Conservation (phyloP, 92 coral and sea anemone genomes). For the Palythoa grandiflora region DNA sequence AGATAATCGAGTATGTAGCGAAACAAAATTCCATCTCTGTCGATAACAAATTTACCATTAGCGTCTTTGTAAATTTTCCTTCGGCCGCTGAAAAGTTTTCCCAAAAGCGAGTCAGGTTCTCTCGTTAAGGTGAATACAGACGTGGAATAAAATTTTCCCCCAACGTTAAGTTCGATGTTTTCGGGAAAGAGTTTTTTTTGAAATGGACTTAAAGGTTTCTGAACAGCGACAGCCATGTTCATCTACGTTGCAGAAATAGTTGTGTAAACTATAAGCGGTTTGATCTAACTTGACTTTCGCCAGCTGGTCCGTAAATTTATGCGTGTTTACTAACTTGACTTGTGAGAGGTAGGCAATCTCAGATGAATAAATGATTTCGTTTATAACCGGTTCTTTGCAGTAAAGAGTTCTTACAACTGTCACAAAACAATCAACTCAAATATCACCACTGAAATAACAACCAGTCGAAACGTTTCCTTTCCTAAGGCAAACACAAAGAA, state of each 20-base stretch:
- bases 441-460: neutral
- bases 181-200: constrained; percentile 89
- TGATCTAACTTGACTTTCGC: neutral
- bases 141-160: constrained; percentile 91
- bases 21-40: constrained; percentile 92
- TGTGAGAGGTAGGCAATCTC: neutral
- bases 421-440: constrained; percentile 6
- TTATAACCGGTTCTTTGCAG: neutral
- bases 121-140: constrained; percentile 89
- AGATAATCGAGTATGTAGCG: constrained; percentile 86
- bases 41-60: constrained; percentile 90
- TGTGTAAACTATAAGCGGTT: neutral
- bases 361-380: constrained; percentile 8
- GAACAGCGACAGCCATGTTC: constrained; percentile 65
- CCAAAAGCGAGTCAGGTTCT: constrained; percentile 83
- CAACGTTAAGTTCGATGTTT: constrained; percentile 95
- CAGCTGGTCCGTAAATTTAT: constrained; percentile 42
- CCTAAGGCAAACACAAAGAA: neutral
- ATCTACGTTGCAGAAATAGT: neutral
- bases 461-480: neutral
- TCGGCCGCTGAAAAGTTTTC: constrained; percentile 88
- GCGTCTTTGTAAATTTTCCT: constrained; percentile 74
- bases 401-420: constrained; percentile 13
- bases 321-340: constrained; percentile 26
- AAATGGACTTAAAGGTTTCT: constrained; percentile 41